Percentiles rank a stretch among this genome's conserved stretches.
Conservation (phyloP, 23 tunicate genomes). For the Trididemnum miniatum region DNA sequence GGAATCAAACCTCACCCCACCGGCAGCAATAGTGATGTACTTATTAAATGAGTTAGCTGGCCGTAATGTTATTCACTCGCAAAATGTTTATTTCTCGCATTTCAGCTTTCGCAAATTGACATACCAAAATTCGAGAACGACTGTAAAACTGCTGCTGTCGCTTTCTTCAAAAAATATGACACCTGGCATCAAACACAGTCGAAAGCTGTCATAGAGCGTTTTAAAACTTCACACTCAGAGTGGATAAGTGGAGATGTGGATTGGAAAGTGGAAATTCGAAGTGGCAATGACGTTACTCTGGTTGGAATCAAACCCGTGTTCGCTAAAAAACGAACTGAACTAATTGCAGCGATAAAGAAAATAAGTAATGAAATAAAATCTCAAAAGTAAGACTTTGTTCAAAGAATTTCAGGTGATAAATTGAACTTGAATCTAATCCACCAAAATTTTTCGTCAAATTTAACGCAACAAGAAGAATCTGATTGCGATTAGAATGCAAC, state of each 20-base stretch:
- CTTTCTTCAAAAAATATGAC: neutral
- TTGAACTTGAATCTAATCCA: no score
- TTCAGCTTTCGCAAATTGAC: neutral
- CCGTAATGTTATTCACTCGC: no score
- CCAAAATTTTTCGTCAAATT: no score
- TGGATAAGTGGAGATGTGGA: neutral
- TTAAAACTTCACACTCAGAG: no score
- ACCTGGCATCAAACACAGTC: neutral
- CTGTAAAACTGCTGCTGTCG: neutral
- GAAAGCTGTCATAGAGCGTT: neutral
- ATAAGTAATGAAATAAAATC: neutral
- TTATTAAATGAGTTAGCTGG: no score
- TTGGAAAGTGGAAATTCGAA: neutral
- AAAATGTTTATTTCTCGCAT: neutral
- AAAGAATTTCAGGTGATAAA: no score
- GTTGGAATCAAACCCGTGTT: neutral
- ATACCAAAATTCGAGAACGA: neutral
- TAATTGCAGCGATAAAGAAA: neutral
- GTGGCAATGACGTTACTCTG: neutral
- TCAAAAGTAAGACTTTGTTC: no score
- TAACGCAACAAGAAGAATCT: no score
- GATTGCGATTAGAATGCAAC: no score
- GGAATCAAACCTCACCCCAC: no score
- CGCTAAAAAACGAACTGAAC: neutral
- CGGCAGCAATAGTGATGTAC: no score